These are phyloP conservation scores for Cyclargus thomasi DNA, from an alignment of 1,140 invertebrate genomes.

Conservation along the genomic window DNA sequence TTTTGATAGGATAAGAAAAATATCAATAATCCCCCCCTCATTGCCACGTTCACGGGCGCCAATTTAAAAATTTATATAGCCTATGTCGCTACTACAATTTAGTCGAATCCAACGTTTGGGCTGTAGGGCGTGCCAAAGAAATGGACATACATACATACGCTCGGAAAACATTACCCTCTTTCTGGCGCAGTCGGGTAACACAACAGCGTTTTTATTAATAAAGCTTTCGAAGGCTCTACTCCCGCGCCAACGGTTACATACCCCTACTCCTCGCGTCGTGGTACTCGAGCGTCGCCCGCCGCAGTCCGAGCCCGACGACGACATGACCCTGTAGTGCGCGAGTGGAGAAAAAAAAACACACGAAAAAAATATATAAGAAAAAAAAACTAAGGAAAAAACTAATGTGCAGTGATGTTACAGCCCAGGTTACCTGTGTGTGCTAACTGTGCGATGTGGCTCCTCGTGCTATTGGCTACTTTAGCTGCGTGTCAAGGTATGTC, in stretches of 20 bases:
- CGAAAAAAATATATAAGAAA: conserved; percentile 15
- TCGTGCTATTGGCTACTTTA: conserved; percentile 40
- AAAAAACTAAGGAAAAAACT: conserved; percentile 15
- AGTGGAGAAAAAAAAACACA: background rate
- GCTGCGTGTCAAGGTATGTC: conserved; percentile 60
- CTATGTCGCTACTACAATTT: too few species aligned
- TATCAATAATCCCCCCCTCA: too few species aligned
- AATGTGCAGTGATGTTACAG: conserved; percentile 52
- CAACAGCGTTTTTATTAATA: too few species aligned
- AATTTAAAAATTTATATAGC: too few species aligned
- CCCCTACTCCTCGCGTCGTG: background rate
- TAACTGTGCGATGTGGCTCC: conserved; percentile 36
- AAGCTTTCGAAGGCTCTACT: conserved; percentile 5
- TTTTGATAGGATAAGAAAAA: too few species aligned
- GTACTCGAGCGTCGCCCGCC: conserved; percentile 22
- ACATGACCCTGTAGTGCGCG: conserved; percentile 23
- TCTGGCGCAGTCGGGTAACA: too few species aligned
- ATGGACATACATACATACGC: too few species aligned
- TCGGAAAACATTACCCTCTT: too few species aligned
- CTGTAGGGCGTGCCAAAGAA: too few species aligned
- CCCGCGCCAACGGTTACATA: background rate
- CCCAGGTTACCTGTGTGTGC: conserved; percentile 56
- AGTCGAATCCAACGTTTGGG: too few species aligned
- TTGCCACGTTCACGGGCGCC: too few species aligned
- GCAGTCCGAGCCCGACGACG: conserved; percentile 26